A percentile compares a stretch with the other conserved stretches of the same genome.
Conservation (phyloP, 1,140 invertebrate genomes). For the Drosophila littoralis region DNA sequence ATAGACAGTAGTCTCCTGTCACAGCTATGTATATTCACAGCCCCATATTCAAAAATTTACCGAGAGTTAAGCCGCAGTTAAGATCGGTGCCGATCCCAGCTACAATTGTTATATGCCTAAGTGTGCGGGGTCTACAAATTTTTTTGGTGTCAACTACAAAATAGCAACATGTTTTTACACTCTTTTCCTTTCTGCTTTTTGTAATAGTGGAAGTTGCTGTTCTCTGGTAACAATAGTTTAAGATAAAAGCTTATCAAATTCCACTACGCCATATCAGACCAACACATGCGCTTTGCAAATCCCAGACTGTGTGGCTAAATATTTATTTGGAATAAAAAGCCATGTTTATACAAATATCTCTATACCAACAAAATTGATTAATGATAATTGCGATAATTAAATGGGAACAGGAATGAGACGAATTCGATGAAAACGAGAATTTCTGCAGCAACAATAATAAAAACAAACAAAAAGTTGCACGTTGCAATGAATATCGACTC, state of each 20-base stretch:
- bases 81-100: background rate
- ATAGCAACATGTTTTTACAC: conserved; percentile 76
- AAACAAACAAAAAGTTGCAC: conserved; percentile 53
- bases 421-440: conserved; percentile 47
- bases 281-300: background rate
- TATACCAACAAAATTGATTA: conserved; percentile 18
- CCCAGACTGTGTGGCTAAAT: conserved; percentile 20
- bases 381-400: conserved; percentile 34
- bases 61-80: background rate
- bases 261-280: background rate
- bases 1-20: background rate
- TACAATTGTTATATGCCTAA: conserved; percentile 9
- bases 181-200: conserved; percentile 55
- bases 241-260: background rate
- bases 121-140: conserved; percentile 6
- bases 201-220: conserved; percentile 43
- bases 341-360: background rate
- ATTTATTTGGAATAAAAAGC: conserved; percentile 37
- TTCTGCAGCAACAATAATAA: conserved; percentile 50
- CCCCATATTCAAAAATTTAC: too few species aligned
- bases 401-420: conserved; percentile 29
- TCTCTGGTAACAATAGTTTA: conserved; percentile 15
- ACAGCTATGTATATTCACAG: too few species aligned
- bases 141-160: conserved; percentile 76
- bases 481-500: conserved; percentile 54